These are phyloP conservation scores for Saccopteryx bilineata DNA, from an alignment of 2,113 vertebrate species.

Conservation along the genomic window DNA sequence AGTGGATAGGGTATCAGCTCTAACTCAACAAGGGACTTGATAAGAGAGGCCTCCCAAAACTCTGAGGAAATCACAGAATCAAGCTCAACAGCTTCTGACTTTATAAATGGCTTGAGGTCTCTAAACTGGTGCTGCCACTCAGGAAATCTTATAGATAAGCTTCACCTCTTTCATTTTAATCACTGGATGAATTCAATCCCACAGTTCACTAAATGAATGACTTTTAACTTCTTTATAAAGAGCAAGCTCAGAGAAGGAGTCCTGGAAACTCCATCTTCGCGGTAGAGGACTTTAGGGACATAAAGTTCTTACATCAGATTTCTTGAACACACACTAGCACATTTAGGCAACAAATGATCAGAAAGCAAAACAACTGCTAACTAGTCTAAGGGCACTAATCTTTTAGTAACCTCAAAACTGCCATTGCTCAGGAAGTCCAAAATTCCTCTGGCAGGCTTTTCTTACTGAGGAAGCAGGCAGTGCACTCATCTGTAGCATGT, in stretches of 20 bases:
- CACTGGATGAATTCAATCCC: constrained; percentile 13
- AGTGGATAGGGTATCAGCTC: not conserved
- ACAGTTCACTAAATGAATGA: constrained; percentile 10
- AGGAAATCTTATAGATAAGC: constrained; percentile 30
- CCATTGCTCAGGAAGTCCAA: not conserved
- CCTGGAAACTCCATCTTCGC: too few relatives aligned
- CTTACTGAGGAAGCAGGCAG: not conserved
- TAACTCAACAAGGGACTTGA: not conserved
- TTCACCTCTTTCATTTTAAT: constrained; percentile 25
- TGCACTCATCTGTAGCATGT: not conserved
- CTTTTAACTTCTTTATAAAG: constrained; percentile 39
- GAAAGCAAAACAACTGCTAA: constrained; percentile 25
- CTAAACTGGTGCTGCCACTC: not conserved
- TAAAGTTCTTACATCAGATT: not conserved
- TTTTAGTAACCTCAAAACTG: constrained; percentile 23
- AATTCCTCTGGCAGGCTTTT: not conserved
- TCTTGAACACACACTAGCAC: constrained; percentile 18
- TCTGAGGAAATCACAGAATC: not conserved
- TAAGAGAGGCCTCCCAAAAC: not conserved
- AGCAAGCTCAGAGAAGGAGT: constrained; percentile 44
- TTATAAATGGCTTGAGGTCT: not conserved
- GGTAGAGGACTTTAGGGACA: not conserved
- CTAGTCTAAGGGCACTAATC: not conserved
- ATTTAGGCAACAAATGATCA: not conserved
- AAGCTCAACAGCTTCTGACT: constrained; percentile 6